Percentiles rank a stretch among this genome's conserved stretches.
These are phyloP conservation scores for Falco rusticolus DNA, from an alignment of 2,797 vertebrate genomes.

Conservation along the genomic window DNA sequence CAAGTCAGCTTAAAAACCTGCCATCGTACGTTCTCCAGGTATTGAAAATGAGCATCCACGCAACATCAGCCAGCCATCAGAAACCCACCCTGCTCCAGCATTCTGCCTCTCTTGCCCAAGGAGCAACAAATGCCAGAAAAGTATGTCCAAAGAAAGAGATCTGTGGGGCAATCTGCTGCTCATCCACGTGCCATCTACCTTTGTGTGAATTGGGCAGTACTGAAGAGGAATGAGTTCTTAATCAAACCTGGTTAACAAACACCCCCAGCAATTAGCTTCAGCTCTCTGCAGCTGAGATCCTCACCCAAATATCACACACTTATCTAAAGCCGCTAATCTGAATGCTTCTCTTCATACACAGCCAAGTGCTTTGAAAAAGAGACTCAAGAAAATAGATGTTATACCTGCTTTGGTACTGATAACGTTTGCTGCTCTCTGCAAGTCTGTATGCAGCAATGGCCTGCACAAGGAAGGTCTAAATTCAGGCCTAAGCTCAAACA, in stretches of 20 bases:
- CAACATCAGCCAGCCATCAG: neutral
- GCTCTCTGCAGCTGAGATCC: neutral
- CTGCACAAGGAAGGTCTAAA: neutral
- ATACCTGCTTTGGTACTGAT: neutral
- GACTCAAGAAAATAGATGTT: neutral
- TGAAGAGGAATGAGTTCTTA: neutral
- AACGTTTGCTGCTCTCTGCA: neutral
- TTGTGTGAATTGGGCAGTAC: neutral
- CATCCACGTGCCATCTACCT: neutral
- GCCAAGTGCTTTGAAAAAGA: neutral
- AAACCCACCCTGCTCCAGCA: neutral
- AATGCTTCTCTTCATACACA: neutral
- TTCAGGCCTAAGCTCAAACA: neutral
- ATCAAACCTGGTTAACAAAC: neutral
- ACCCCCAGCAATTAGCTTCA: neutral
- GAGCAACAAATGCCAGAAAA: neutral
- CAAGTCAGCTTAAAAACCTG: neutral
- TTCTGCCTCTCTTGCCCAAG: neutral
- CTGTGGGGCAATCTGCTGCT: neutral
- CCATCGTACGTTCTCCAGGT: accelerated
- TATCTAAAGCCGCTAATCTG: neutral
- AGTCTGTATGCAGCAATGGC: neutral
- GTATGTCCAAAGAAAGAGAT: neutral
- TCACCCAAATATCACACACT: neutral
- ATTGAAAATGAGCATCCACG: neutral